Evolutionary conservation across 2,888 invertebrate species (phyloP).

Genomic region (Cantharis rufa): DNA sequence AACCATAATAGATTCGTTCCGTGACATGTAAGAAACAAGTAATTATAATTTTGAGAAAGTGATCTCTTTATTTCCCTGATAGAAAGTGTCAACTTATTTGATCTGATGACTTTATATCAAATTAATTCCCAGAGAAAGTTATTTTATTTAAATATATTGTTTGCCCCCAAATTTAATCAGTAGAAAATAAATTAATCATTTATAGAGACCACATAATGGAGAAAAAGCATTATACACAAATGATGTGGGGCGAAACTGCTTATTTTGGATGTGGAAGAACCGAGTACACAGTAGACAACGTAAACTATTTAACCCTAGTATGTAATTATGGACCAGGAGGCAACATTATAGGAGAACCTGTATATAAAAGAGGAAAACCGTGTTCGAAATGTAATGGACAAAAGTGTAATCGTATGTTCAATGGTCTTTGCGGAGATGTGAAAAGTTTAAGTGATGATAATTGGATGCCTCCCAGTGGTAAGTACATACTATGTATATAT

Average conservation of each 20-base stretch:
- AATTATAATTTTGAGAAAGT: neutral
- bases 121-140: no score
- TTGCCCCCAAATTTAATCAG: no score
- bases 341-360: constrained; percentile 3
- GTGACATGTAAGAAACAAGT: neutral
- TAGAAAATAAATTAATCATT: no score
- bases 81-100: no score
- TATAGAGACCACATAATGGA: neutral
- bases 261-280: constrained; percentile 31
- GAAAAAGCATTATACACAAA: constrained; percentile 26
- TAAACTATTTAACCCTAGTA: neutral
- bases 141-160: no score
- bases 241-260: constrained; percentile 33
- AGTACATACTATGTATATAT: no score
- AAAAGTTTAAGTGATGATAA: neutral
- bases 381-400: neutral
- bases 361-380: constrained; percentile 17
- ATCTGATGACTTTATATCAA: no score
- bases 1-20: neutral
- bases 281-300: neutral
- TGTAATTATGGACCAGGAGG: constrained; percentile 28
- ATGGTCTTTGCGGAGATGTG: constrained; percentile 1
- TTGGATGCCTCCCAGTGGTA: constrained; percentile 2
- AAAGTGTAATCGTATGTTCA: neutral
- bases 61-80: no score